Conservation (phyloP, 2,888 invertebrate species). For the Heliconius ethilla region DNA sequence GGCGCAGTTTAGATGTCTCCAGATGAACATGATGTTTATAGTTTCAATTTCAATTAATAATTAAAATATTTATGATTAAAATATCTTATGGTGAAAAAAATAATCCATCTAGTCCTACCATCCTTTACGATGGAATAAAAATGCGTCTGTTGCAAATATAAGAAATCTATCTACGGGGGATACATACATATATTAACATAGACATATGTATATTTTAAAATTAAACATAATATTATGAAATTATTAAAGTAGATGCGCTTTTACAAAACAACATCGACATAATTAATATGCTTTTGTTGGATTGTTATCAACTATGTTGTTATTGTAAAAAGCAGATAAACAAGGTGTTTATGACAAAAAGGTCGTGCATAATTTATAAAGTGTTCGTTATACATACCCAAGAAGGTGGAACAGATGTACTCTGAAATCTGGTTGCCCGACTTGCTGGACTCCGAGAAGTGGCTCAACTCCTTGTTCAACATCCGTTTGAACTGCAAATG, state of each 20-base stretch:
- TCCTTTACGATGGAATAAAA: not conserved
- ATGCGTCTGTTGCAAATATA: not conserved
- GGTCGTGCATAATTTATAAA: conserved; percentile 7
- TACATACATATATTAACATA: not conserved
- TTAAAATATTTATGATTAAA: not conserved
- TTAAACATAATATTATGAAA: not conserved
- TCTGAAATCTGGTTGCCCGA: conserved; percentile 99
- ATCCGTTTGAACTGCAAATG: conserved; percentile 97
- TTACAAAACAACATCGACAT: not conserved
- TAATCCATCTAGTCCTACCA: not conserved
- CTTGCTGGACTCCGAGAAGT: conserved; percentile 99
- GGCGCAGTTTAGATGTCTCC: not conserved
- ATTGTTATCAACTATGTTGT: conserved; percentile 36
- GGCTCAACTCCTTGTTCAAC: conserved; percentile 99
- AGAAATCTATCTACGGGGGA: not conserved
- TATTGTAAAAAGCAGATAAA: conserved; percentile 30
- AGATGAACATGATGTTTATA: not conserved
- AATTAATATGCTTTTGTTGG: conserved; percentile 19
- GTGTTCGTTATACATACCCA: conserved; percentile 87
- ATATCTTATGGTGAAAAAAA: not conserved
- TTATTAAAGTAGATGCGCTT: not conserved
- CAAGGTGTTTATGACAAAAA: conserved; percentile 10
- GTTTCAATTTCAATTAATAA: not conserved
- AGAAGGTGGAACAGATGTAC: conserved; percentile 99
- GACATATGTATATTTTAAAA: too few relatives aligned